These are phyloP conservation scores for Priapulus caudatus DNA, from an alignment of 2,888 invertebrate genomes.

Conservation along the genomic window DNA sequence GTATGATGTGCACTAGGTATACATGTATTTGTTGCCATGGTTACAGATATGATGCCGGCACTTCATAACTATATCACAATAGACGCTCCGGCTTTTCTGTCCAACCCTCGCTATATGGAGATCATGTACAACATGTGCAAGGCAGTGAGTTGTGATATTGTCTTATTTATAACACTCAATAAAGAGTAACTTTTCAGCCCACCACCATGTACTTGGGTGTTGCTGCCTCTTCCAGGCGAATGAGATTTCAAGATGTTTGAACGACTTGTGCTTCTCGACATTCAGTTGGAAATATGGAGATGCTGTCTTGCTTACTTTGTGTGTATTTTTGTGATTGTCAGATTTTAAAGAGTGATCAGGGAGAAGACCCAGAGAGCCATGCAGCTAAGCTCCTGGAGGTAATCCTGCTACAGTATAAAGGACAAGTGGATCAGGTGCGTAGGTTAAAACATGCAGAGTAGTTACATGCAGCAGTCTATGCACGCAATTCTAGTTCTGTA, in stretches of 20 bases:
- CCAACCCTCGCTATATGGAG: slow-evolving; percentile 72
- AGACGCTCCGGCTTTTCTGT: slow-evolving; percentile 82
- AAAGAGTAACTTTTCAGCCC: slow-evolving; percentile 1
- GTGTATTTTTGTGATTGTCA: slow-evolving; percentile 30
- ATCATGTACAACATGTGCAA: slow-evolving; percentile 92
- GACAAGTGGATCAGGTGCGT: slow-evolving; percentile 54
- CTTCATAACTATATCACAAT: slow-evolving; percentile 94
- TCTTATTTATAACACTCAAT: background rate
- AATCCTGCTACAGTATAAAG: slow-evolving; percentile 73
- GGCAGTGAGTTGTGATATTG: slow-evolving; percentile 45
- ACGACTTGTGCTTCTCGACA: too few relatives aligned
- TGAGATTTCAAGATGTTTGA: too few relatives aligned
- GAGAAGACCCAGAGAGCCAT: slow-evolving; percentile 87
- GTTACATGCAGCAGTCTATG: background rate
- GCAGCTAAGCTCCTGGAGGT: slow-evolving; percentile 95
- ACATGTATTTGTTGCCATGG: too few relatives aligned
- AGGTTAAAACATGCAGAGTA: background rate
- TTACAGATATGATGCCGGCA: slow-evolving; percentile 92
- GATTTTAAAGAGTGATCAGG: slow-evolving; percentile 56
- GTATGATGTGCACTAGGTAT: too few relatives aligned
- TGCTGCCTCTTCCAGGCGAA: too few relatives aligned
- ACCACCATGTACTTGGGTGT: too few relatives aligned
- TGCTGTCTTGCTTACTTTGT: too few relatives aligned
- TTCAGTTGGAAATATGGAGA: too few relatives aligned
- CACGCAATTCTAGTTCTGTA: too few relatives aligned